Conservation (phyloP, 2,113 vertebrate genomes). For the Bos javanicus region DNA sequence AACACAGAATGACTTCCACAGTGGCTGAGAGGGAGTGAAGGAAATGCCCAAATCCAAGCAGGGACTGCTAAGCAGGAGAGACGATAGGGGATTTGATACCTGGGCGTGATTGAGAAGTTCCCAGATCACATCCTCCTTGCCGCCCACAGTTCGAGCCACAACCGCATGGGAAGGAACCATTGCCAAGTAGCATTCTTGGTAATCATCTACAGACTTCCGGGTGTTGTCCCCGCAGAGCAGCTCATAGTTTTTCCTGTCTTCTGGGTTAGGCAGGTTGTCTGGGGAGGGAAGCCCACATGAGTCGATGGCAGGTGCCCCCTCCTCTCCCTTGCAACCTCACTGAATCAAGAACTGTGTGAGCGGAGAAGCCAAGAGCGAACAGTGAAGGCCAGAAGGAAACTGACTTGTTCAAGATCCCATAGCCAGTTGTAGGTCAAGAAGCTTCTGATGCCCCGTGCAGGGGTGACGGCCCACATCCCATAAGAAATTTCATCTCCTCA, state of each 20-base stretch:
- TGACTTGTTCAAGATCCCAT: not conserved
- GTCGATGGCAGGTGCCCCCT: not conserved
- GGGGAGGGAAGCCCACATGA: not conserved
- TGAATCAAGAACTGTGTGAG: not conserved
- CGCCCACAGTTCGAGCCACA: slow-evolving; percentile 81
- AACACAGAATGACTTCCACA: not conserved
- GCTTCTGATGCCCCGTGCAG: not conserved
- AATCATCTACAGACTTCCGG: slow-evolving; percentile 80
- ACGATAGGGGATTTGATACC: slow-evolving; percentile 61
- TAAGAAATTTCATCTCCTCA: not conserved
- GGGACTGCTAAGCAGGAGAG: not conserved
- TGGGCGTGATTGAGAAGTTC: slow-evolving; percentile 78
- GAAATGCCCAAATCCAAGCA: not conserved
- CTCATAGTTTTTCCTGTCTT: slow-evolving; percentile 82
- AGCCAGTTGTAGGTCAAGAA: not conserved
- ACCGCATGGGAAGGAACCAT: slow-evolving; percentile 86
- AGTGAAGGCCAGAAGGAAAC: not conserved
- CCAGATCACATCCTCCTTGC: slow-evolving; percentile 83
- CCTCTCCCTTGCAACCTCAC: not conserved
- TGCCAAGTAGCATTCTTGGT: slow-evolving; percentile 83
- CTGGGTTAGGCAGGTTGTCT: slow-evolving; percentile 58
- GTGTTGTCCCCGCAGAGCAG: slow-evolving; percentile 88
- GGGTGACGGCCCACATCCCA: not conserved
- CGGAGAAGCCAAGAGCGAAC: not conserved
- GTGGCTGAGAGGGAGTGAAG: not conserved